These are phyloP conservation scores for Drosophila nigrodunni DNA, from an alignment of 1,140 invertebrate genomes.

Conservation along the genomic window DNA sequence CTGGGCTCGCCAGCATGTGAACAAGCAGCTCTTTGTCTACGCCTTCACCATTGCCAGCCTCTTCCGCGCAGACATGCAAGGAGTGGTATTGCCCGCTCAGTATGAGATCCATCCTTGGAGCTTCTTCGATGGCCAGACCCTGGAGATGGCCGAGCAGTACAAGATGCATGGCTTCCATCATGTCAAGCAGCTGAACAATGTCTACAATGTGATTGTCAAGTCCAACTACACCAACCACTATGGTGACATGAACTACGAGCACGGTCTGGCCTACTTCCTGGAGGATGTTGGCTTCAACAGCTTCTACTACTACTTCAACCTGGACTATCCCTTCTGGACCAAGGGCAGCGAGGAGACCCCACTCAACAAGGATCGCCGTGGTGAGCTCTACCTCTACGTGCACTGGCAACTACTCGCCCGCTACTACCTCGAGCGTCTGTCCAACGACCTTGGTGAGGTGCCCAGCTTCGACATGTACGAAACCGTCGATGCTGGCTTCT, in stretches of 20 bases:
- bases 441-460: slow-evolving; percentile 87
- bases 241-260: slow-evolving; percentile 85
- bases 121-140: slow-evolving; percentile 86
- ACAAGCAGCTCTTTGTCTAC: slow-evolving; percentile 87
- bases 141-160: slow-evolving; percentile 86
- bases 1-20: slow-evolving; percentile 87
- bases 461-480: slow-evolving; percentile 86
- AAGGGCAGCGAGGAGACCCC: slow-evolving; percentile 84
- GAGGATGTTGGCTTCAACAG: slow-evolving; percentile 89
- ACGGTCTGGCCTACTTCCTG: slow-evolving; percentile 87
- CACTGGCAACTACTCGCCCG: slow-evolving; percentile 88
- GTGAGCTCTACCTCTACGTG: slow-evolving; percentile 87
- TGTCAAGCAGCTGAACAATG: slow-evolving; percentile 84
- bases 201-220: slow-evolving; percentile 85
- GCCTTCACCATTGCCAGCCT: slow-evolving; percentile 87
- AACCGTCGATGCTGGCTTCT: slow-evolving; percentile 86
- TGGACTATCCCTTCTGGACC: slow-evolving; percentile 86
- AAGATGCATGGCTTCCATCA: slow-evolving; percentile 87
- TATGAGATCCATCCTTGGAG: slow-evolving; percentile 88
- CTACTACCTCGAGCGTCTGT: slow-evolving; percentile 89
- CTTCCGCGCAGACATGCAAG: slow-evolving; percentile 86
- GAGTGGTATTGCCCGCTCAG: slow-evolving; percentile 87
- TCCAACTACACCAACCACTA: slow-evolving; percentile 87
- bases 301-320: slow-evolving; percentile 87
- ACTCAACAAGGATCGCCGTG: slow-evolving; percentile 86